Evolutionary conservation across 2,797 vertebrate species (phyloP), one percentile per base, ranked within the genome.

Genomic region (Morelia viridis): DNA sequence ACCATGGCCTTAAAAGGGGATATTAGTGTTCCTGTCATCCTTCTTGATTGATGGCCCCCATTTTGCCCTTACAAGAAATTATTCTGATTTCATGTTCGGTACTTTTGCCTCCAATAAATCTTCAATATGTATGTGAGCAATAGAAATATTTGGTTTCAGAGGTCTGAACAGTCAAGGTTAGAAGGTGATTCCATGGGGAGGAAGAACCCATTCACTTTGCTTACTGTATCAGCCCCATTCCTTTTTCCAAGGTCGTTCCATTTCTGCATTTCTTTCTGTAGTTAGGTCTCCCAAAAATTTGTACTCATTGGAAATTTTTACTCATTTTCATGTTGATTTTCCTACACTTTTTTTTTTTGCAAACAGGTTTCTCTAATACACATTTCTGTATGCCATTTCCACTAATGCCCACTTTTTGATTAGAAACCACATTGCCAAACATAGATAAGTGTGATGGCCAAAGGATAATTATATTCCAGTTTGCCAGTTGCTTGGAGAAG

Each of bases 1-100:
- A 96, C 96, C 96, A 92, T 58, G 24, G 84, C 85, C 89, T 41
- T 94, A 94, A 92, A 91, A 62, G 83, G 0, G 68, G 64, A 19
- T 3, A n/a, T 26, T 1, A 41, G 6, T 28, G 24, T 91, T 41
- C 87, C 89, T 2, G 24, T 58, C 92, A 1, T 4, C 61, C 62
- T 0, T 76, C 71, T 94, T 90, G 93, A 90, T 19, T 93, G 93
- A 94, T 68, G 24, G 64, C 0, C 10, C 0, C 35, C 76, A 64
- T 62, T 46, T 35, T 22, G 1, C 53, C 11, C 8, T 58, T 61
- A 50, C 90, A 91, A 89, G 85, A 46, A 93, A 93, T 68, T 56
- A 22, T 31, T 31, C 71, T 41, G 91, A 5, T 89, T 94, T 94
- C 91, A 83, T 86, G 92, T 41, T 85, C 26, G 58, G 28, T 58